Evolutionary conservation across 2,113 vertebrate genomes (phyloP).

Genomic region (Stomatorhinus ivindoensis): DNA sequence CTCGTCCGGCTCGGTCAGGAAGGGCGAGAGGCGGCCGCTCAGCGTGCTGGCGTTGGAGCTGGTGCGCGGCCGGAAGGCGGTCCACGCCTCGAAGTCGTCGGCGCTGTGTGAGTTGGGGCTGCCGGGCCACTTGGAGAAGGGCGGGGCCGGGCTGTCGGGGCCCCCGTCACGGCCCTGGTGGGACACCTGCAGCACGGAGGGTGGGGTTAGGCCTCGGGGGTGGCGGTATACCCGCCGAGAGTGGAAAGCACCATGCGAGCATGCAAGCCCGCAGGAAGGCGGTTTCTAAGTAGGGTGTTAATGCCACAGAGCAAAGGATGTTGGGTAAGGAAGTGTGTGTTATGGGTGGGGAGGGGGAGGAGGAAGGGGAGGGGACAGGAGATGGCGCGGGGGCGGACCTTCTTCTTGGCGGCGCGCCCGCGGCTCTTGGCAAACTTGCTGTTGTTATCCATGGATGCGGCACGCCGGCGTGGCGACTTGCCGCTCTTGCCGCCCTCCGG

Average conservation of each 20-base stretch:
- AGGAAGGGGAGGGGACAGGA: background rate
- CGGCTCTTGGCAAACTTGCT: conserved; percentile 90
- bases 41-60: conserved; percentile 92
- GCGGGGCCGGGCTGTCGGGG: conserved; percentile 75
- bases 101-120: conserved; percentile 92
- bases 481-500: conserved; percentile 92
- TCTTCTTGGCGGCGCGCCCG: conserved; percentile 90
- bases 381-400: conserved; percentile 48
- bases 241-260: background rate
- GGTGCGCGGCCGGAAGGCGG: conserved; percentile 81
- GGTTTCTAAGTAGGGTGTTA: background rate
- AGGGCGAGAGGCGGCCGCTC: conserved; percentile 84
- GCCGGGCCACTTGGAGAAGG: conserved; percentile 88
- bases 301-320: background rate
- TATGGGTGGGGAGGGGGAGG: background rate
- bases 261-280: background rate
- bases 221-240: background rate
- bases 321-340: background rate
- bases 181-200: conserved; percentile 47
- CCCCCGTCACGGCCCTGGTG: conserved; percentile 76
- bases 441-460: conserved; percentile 95
- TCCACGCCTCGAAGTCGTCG: conserved; percentile 90
- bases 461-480: conserved; percentile 88
- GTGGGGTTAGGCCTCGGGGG: background rate
- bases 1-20: conserved; percentile 84